Evolutionary conservation across 2,888 invertebrate genomes (phyloP).

Genomic region (Thera britannica): DNA sequence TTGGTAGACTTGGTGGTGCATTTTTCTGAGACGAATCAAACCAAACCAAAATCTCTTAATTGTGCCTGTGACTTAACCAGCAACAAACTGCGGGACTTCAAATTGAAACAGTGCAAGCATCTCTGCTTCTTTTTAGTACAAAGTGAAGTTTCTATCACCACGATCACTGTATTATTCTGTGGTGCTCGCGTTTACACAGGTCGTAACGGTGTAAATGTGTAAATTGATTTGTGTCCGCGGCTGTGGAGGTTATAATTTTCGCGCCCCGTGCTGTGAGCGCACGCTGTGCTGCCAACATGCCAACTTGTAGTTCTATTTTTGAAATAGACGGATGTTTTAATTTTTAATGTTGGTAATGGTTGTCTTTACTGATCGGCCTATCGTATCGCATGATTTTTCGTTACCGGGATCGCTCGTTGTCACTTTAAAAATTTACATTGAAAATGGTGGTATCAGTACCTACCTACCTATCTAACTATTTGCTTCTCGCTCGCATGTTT

Average conservation of each 20-base stretch:
- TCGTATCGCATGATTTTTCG: not conserved
- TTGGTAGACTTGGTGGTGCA: too few relatives aligned
- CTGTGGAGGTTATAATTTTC: slow-evolving; percentile 76
- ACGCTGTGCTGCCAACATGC: slow-evolving; percentile 65
- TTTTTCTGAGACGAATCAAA: too few relatives aligned
- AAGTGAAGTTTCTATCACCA: slow-evolving; percentile 9
- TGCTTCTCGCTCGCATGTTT: too few relatives aligned
- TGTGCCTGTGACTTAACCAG: too few relatives aligned
- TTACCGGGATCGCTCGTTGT: too few relatives aligned
- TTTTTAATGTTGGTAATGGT: slow-evolving; percentile 24
- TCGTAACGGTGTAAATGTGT: slow-evolving; percentile 67
- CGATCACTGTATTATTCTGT: slow-evolving; percentile 26
- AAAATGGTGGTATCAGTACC: too few relatives aligned
- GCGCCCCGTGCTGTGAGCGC: slow-evolving; percentile 73
- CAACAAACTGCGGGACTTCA: too few relatives aligned
- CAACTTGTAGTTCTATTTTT: slow-evolving; percentile 54
- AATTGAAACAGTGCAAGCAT: too few relatives aligned
- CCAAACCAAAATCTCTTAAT: too few relatives aligned
- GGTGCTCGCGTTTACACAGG: slow-evolving; percentile 53
- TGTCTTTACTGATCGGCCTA: not conserved
- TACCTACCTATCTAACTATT: too few relatives aligned
- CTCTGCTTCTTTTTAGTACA: not conserved
- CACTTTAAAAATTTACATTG: too few relatives aligned
- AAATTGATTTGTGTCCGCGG: slow-evolving; percentile 74
- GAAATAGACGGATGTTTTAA: slow-evolving; percentile 36